phyloP scores from a whole-genome alignment of 1,140 invertebrate species.

The Hyphantria cunea region DNA sequence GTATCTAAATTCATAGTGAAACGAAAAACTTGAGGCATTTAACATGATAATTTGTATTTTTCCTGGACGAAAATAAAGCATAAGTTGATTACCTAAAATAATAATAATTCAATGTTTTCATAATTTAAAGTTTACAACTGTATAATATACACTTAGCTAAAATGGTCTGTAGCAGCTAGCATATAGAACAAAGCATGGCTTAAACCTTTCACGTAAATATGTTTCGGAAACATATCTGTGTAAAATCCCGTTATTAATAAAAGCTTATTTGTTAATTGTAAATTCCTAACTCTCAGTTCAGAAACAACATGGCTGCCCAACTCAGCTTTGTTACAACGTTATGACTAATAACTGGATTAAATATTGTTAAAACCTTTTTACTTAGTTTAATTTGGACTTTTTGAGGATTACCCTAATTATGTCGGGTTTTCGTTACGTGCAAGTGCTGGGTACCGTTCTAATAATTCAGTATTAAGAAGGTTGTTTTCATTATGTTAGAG shows the following conservation, averaged over 20 bases:
- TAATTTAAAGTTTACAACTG: too few species aligned
- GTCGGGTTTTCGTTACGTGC: slow-evolving; percentile 30
- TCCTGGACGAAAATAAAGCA: too few species aligned
- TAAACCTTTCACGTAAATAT: too few species aligned
- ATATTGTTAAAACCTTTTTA: slow-evolving; percentile 40
- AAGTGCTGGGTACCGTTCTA: slow-evolving; percentile 21
- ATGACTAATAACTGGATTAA: slow-evolving; percentile 38
- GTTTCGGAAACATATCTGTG: too few species aligned
- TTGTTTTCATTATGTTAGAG: neutral
- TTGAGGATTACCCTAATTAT: slow-evolving; percentile 38
- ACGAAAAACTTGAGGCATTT: too few species aligned
- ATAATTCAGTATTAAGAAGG: slow-evolving; percentile 21
- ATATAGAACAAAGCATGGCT: too few species aligned
- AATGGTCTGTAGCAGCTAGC: too few species aligned
- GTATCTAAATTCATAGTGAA: too few species aligned
- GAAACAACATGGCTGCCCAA: slow-evolving; percentile 11
- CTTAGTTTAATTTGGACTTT: slow-evolving; percentile 38
- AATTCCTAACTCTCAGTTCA: slow-evolving; percentile 20
- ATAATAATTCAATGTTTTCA: too few species aligned
- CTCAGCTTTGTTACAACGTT: slow-evolving; percentile 26
- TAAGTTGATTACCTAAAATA: too few species aligned
- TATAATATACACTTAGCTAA: too few species aligned
- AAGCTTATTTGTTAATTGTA: slow-evolving; percentile 17
- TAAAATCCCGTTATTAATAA: slow-evolving; percentile 14
- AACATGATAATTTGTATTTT: too few species aligned